A percentile compares a stretch with the other conserved stretches of the same genome.
Evolutionary conservation across 2,888 invertebrate genomes (phyloP).

Genomic region (Pyralis farinalis): DNA sequence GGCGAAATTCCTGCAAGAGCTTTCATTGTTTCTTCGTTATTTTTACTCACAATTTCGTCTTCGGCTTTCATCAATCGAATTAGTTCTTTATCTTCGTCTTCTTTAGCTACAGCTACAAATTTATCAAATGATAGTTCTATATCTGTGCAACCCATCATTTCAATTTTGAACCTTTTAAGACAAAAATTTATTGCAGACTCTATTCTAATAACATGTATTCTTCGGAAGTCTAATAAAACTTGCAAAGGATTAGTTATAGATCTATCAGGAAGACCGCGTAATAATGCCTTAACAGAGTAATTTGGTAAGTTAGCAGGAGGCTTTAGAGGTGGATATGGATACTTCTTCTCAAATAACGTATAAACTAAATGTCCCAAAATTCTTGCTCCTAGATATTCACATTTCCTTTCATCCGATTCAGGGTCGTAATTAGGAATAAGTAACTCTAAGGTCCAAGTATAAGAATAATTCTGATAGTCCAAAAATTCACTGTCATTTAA

Average conservation of each 20-base stretch:
- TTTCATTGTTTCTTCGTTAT: slow-evolving; percentile 36
- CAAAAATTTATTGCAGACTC: slow-evolving; percentile 81
- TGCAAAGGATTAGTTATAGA: slow-evolving; percentile 60
- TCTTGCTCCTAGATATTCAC: slow-evolving; percentile 60
- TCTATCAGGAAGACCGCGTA: slow-evolving; percentile 66
- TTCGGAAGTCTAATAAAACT: slow-evolving; percentile 50
- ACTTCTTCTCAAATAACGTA: slow-evolving; percentile 70
- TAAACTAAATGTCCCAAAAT: slow-evolving; percentile 78
- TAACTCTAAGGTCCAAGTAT: slow-evolving; percentile 76
- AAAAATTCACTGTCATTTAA: slow-evolving; percentile 78
- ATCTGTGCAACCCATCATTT: slow-evolving; percentile 72
- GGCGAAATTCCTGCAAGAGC: slow-evolving; percentile 39
- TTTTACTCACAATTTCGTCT: slow-evolving; percentile 44
- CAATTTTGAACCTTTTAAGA: slow-evolving; percentile 72
- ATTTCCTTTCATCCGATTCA: slow-evolving; percentile 62
- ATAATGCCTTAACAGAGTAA: slow-evolving; percentile 54
- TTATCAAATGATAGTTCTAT: slow-evolving; percentile 68
- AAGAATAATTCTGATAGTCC: slow-evolving; percentile 74
- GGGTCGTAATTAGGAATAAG: slow-evolving; percentile 62
- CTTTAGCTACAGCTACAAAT: slow-evolving; percentile 41
- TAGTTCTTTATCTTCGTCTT: slow-evolving; percentile 54
- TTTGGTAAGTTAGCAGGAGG: slow-evolving; percentile 54
- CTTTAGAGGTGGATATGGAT: slow-evolving; percentile 56
- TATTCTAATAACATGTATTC: slow-evolving; percentile 64
- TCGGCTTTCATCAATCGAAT: slow-evolving; percentile 55